Evolutionary conservation across 1,140 invertebrate genomes (phyloP).

Genomic region (Sipha flava): DNA sequence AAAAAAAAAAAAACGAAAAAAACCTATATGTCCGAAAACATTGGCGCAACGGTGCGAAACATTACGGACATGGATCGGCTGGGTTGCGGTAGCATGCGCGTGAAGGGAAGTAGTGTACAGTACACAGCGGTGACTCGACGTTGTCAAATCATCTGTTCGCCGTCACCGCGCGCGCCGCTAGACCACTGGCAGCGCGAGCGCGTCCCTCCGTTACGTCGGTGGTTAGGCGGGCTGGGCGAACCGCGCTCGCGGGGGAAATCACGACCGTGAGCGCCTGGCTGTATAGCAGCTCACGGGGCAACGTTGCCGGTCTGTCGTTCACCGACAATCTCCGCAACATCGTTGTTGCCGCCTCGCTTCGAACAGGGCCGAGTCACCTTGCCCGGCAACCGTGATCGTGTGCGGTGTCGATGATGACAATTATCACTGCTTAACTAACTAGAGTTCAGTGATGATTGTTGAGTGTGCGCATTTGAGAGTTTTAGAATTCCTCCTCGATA

Average conservation of each 20-base stretch:
- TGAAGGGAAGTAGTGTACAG: no score
- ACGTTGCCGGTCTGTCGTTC: background rate
- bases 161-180: background rate
- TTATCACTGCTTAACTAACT: background rate
- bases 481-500: background rate
- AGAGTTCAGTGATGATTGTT: background rate
- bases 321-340: background rate
- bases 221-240: no score
- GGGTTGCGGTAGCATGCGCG: no score
- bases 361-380: background rate
- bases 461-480: background rate
- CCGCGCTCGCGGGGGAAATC: constrained; percentile 10
- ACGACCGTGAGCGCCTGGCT: constrained; percentile 1
- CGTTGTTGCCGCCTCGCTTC: background rate
- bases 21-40: no score
- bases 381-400: background rate
- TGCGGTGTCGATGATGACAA: background rate
- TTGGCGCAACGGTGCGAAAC: constrained; percentile 10
- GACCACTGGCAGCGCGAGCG: background rate
- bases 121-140: background rate
- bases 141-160: background rate
- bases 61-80: background rate
- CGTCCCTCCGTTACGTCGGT: background rate
- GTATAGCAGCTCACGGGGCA: background rate
- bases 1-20: no score